A percentile compares a stretch with the other conserved stretches of the same genome.
Evolutionary conservation across 1,140 invertebrate genomes (phyloP).

Genomic region (Aphelenchoides besseyi): DNA sequence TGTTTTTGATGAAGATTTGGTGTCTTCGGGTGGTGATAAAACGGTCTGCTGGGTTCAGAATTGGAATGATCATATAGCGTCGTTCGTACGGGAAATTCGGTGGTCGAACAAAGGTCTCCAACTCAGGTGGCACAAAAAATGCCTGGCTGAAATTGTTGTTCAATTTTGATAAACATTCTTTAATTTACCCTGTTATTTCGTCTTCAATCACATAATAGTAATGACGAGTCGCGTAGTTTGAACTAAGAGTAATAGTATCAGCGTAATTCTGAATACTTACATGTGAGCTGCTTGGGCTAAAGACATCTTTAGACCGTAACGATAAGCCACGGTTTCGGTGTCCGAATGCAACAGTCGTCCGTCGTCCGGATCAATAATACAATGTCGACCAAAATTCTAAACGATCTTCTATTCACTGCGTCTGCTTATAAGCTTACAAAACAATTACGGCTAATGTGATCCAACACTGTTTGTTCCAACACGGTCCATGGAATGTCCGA

Average conservation of each 20-base stretch:
- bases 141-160: not conserved
- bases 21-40: slow-evolving; percentile 10
- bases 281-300: not conserved
- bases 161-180: not conserved
- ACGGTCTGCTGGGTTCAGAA: not conserved
- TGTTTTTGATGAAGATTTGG: slow-evolving; percentile 12
- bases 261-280: not conserved
- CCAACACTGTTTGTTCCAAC: not conserved
- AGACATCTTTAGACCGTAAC: not conserved
- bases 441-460: not conserved
- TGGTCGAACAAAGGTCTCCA: slow-evolving; percentile 3
- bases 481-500: not conserved
- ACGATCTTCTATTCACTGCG: not conserved
- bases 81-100: slow-evolving; percentile 6
- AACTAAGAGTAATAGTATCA: not conserved
- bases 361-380: slow-evolving; percentile 1
- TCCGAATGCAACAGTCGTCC: not conserved
- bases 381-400: not conserved
- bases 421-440: not conserved
- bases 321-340: not conserved
- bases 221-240: not conserved
- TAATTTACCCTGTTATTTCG: not conserved
- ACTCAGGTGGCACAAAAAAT: slow-evolving; percentile 1
- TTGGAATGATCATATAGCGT: not conserved
- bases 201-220: slow-evolving; percentile 10